Percentiles rank a stretch among this genome's conserved stretches.
Evolutionary conservation across 2,797 vertebrate species (phyloP).

Genomic region (Tragelaphus eurycerus): DNA sequence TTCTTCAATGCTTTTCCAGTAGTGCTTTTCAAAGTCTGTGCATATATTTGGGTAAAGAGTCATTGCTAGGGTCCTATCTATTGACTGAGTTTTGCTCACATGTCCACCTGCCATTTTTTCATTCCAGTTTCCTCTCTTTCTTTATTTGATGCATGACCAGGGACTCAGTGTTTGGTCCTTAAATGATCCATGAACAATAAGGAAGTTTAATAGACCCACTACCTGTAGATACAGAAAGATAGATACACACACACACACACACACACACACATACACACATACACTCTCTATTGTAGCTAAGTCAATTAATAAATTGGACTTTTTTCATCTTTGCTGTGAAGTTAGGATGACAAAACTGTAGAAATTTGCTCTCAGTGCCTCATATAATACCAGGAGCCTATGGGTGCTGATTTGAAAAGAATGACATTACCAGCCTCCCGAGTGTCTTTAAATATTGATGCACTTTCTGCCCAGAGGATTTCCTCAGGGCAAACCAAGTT

Average conservation of each 20-base stretch:
- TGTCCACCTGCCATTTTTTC: conserved; percentile 66
- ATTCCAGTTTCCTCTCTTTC: conserved; percentile 48
- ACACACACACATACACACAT: background rate
- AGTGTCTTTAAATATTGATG: background rate
- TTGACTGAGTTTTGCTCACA: conserved; percentile 69
- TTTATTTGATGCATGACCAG: conserved; percentile 59
- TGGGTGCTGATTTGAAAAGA: conserved; percentile 10
- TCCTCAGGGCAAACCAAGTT: conserved; percentile 9
- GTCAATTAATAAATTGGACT: background rate
- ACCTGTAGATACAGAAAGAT: background rate
- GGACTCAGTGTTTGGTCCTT: conserved; percentile 64
- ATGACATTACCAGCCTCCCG: background rate
- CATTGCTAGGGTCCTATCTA: conserved; percentile 57
- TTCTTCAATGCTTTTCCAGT: conserved; percentile 63
- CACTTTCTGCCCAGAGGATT: conserved; percentile 15
- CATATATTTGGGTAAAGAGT: conserved; percentile 76
- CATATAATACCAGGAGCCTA: background rate
- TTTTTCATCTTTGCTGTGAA: conserved; percentile 25
- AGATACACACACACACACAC: background rate
- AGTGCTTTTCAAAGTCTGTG: conserved; percentile 65
- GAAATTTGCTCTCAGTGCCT: background rate
- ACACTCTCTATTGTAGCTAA: background rate
- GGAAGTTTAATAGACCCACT: background rate
- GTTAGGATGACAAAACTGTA: background rate
- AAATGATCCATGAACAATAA: conserved; percentile 26